Conservation (phyloP, 2,888 invertebrate species). For the Amphiduros pacificus region DNA sequence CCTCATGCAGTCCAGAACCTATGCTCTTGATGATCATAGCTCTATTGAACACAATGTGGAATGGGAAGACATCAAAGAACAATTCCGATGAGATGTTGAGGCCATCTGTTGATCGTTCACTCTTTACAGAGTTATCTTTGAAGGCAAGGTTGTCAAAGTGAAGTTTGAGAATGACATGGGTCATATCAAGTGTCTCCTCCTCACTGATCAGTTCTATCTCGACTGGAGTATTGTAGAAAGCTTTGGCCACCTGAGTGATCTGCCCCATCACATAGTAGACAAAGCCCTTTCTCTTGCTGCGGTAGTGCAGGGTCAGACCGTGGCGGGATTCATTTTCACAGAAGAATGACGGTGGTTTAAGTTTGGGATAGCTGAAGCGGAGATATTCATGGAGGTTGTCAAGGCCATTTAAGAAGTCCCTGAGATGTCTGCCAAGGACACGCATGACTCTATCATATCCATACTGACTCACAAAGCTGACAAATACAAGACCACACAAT, state of each 20-base stretch:
- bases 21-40: constrained; percentile 54
- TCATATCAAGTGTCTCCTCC: constrained; percentile 84
- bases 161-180: constrained; percentile 89
- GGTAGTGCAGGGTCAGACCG: constrained; percentile 82
- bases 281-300: constrained; percentile 87
- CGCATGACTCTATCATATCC: constrained; percentile 75
- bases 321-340: constrained; percentile 88
- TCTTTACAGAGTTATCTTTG: constrained; percentile 9
- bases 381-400: constrained; percentile 97
- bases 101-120: neutral
- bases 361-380: constrained; percentile 89
- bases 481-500: constrained; percentile 91
- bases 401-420: constrained; percentile 90
- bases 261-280: constrained; percentile 97
- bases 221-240: constrained; percentile 93
- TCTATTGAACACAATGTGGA: constrained; percentile 93
- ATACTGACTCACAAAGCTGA: constrained; percentile 89
- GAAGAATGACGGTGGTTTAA: constrained; percentile 91
- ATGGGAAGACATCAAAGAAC: constrained; percentile 90
- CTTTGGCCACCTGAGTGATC: constrained; percentile 74
- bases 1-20: constrained; percentile 52
- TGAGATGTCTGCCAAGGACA: constrained; percentile 79
- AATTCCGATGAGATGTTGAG: constrained; percentile 17
- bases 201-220: constrained; percentile 85
- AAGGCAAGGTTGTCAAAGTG: constrained; percentile 86